Conservation (phyloP, 2,113 vertebrate genomes). For the Ariopsis seemanni region DNA sequence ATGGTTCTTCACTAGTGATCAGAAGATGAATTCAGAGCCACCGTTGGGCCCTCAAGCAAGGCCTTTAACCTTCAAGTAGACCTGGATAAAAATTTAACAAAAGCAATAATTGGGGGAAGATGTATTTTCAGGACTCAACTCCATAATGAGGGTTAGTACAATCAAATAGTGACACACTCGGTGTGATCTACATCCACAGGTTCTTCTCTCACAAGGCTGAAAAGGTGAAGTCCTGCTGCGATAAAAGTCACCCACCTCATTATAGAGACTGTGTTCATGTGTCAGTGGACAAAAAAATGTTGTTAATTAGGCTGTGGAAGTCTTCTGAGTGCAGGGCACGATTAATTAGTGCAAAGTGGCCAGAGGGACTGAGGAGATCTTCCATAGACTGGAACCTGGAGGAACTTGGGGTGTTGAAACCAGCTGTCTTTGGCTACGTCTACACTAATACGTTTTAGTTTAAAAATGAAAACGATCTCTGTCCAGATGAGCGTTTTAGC, state of each 20-base stretch:
- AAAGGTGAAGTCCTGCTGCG: conserved; percentile 43
- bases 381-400: conserved; percentile 20
- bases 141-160: background rate
- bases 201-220: conserved; percentile 21
- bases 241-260: conserved; percentile 38
- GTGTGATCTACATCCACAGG: conserved; percentile 21
- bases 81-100: background rate
- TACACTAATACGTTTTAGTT: too few relatives aligned
- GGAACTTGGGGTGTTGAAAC: background rate
- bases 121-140: background rate
- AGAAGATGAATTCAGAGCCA: background rate
- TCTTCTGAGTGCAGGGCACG: conserved; percentile 67
- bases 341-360: conserved; percentile 74
- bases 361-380: conserved; percentile 56
- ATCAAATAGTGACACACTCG: background rate
- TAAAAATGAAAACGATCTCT: too few relatives aligned
- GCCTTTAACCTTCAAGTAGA: background rate
- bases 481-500: too few relatives aligned
- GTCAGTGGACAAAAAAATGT: conserved; percentile 57
- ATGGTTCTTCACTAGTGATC: background rate
- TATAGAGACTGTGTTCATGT: conserved; percentile 55
- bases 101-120: background rate
- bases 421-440: background rate
- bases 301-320: conserved; percentile 71
- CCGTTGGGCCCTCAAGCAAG: background rate